A percentile compares a stretch with the other conserved stretches of the same genome.
These are phyloP conservation scores for Babylonia areolata DNA, from an alignment of 1,140 invertebrate species.

Conservation along the genomic window DNA sequence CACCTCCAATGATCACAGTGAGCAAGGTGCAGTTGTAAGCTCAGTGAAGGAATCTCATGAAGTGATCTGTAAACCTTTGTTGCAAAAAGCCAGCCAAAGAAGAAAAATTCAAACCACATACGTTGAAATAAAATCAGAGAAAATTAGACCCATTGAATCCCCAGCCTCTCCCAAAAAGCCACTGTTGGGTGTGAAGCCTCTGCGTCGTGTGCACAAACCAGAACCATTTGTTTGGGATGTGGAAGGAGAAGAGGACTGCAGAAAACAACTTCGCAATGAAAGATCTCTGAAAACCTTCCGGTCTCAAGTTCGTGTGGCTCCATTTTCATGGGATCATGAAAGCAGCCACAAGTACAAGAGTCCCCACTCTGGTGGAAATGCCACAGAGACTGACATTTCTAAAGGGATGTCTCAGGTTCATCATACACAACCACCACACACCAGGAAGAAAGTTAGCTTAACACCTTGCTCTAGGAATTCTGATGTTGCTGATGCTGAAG, in stretches of 20 bases:
- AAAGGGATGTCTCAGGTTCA: not conserved
- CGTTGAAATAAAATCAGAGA: not conserved
- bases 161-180: not conserved
- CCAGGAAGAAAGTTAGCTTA: not conserved
- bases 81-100: not conserved
- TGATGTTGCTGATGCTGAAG: not conserved
- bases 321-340: slow-evolving; percentile 40
- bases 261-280: slow-evolving; percentile 10
- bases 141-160: not conserved
- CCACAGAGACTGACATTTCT: not conserved
- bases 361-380: not conserved
- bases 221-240: slow-evolving; percentile 39
- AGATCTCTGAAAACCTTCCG: slow-evolving; percentile 25
- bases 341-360: not conserved
- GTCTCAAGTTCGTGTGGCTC: slow-evolving; percentile 21
- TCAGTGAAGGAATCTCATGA: not conserved
- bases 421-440: not conserved
- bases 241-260: slow-evolving; percentile 37
- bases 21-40: not conserved
- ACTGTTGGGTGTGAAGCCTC: slow-evolving; percentile 34
- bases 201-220: slow-evolving; percentile 18
- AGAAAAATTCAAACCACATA: not conserved
- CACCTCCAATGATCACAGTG: not conserved
- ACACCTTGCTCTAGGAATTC: not conserved
- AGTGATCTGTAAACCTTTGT: not conserved